A percentile compares a stretch with the other conserved stretches of the same genome.
Conservation (phyloP, 2,113 vertebrate genomes). For the Dolichotis patagonum region DNA sequence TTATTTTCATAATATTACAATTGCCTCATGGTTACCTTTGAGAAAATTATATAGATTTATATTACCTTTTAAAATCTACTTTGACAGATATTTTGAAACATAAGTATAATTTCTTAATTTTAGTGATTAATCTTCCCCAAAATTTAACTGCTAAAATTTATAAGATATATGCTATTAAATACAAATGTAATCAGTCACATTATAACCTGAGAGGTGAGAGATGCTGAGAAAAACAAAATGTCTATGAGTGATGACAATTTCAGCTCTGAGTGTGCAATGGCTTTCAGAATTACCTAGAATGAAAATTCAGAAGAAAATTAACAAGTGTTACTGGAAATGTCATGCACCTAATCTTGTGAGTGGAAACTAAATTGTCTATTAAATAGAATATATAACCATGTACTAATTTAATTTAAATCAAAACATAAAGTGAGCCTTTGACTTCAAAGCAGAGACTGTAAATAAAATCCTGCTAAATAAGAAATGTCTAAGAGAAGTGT, state of each 20-base stretch:
- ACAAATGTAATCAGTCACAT: background rate
- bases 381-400: background rate
- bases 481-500: background rate
- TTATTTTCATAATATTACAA: background rate
- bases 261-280: background rate
- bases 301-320: background rate
- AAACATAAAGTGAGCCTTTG: background rate
- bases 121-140: background rate
- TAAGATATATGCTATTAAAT: background rate
- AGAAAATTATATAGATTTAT: background rate
- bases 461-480: background rate
- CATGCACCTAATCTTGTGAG: background rate
- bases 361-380: background rate
- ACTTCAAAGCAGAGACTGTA: background rate
- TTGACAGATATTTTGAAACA: background rate
- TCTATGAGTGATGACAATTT: background rate
- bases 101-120: background rate
- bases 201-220: background rate
- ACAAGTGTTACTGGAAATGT: background rate
- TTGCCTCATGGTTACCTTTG: background rate
- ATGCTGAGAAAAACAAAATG: background rate
- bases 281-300: background rate
- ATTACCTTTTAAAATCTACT: background rate
- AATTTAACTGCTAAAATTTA: background rate
- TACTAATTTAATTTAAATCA: background rate